Base-by-base conservation (phyloP, 1,140 invertebrate genomes). In the Sarcophaga peregrina region DNA sequence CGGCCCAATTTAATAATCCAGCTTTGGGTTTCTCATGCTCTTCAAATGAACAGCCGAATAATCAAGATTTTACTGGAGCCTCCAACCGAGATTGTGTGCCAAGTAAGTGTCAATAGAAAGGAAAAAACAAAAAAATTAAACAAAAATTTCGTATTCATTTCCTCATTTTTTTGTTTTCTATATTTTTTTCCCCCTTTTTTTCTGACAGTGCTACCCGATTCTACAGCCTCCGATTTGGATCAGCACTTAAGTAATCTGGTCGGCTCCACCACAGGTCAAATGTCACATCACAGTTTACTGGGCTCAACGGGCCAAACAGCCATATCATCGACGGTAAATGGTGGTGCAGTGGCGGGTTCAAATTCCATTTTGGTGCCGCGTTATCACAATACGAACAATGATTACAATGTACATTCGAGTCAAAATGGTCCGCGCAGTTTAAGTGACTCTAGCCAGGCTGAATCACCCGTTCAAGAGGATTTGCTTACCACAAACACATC, bases 381-480 rank as follows among this genome's bases (percentile, higher is more conserved):
- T 1, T 94, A 94, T 80, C 89, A 90, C 9, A 88, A 90, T 10
- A 87, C 92, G 91, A 88, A 86, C 84, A 86, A 90, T 50, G 88
- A 90, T 52, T 90, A 90, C 83, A 88, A 88, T 52, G 89, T 90
- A 2, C 90, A 90, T 83, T 89, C 90, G 74, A 90, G 89, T 84
- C 89, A 90, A 82, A 90, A 90, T 78, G 90, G 90, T 11, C 94
- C 95, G 0, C 91, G 95, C 37, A 95, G 95, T 3, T 86, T 96
- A 25, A 95, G 95, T 80, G 95, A 95, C 85, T 96, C 95, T n/a
- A 96, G 95, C 13, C 94, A 95, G 83, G 95, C 95, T 1, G 95
- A 96, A 87, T 95, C 95, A 20, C 95, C 95, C 1, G 95, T 96
- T 2, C 95, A 96, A 90, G 95, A 96, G 87, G 95, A 96, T 84